Conservation (phyloP, 2,888 invertebrate species). For the Scaptomyza tumidula region DNA sequence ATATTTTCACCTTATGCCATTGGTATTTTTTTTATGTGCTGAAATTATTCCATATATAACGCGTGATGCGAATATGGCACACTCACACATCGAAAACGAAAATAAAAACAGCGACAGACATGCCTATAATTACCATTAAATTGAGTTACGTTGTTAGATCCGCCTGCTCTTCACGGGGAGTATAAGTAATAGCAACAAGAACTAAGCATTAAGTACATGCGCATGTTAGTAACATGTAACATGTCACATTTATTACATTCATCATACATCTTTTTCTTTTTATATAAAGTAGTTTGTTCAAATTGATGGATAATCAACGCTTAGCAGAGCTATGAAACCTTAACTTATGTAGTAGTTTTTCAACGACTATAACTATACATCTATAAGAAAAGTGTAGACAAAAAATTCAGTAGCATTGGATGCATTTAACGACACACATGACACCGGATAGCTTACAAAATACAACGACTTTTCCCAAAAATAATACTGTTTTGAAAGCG, state of each 20-base stretch:
- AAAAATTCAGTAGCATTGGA: too few relatives aligned
- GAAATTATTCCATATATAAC: constrained; percentile 54
- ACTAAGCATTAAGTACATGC: constrained; percentile 18
- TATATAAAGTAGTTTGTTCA: neutral
- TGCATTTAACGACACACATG: too few relatives aligned
- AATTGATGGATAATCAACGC: neutral
- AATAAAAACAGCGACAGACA: constrained; percentile 61
- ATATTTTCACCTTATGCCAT: constrained; percentile 58
- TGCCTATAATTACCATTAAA: constrained; percentile 76
- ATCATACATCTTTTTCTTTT: neutral
- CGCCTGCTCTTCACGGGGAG: constrained; percentile 47
- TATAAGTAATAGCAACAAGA: constrained; percentile 42
- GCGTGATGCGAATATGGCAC: constrained; percentile 48
- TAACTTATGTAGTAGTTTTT: too few relatives aligned
- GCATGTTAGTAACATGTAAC: constrained; percentile 19
- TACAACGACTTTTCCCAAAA: too few relatives aligned
- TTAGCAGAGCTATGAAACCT: too few relatives aligned
- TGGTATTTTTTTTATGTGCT: constrained; percentile 7
- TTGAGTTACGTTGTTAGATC: constrained; percentile 70
- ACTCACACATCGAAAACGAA: constrained; percentile 22
- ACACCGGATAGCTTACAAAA: too few relatives aligned
- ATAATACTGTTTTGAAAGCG: too few relatives aligned
- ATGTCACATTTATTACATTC: constrained; percentile 27
- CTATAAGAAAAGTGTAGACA: too few relatives aligned
- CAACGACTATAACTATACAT: too few relatives aligned